A percentile compares a stretch with the other conserved stretches of the same genome.
phyloP scores from a whole-genome alignment of 37 sponge, comb jelly and placozoan species.

The Aplysina aerophoba region DNA sequence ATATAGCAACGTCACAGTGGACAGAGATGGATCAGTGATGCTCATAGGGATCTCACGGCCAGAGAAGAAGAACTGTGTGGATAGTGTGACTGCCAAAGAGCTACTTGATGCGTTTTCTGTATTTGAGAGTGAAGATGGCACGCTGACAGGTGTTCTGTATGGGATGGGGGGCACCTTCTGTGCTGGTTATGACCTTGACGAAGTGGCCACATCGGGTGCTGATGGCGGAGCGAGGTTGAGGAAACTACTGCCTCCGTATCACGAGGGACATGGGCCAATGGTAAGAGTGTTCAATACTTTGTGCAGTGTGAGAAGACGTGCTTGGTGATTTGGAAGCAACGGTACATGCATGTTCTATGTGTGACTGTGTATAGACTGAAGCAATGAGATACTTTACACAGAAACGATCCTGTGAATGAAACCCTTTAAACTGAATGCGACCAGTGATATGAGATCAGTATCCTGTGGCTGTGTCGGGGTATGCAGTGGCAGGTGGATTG shows the following conservation, averaged over 20 bases:
- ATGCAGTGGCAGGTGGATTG: slow-evolving; percentile 82
- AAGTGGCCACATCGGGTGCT: slow-evolving; percentile 27
- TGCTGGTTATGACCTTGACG: slow-evolving; percentile 77
- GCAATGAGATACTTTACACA: too few relatives aligned
- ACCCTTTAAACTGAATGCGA: too few relatives aligned
- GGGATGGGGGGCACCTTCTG: slow-evolving; percentile 71
- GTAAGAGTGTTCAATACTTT: too few relatives aligned
- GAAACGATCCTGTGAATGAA: too few relatives aligned
- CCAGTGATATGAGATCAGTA: too few relatives aligned
- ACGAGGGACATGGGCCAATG: slow-evolving; percentile 55
- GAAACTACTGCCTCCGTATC: not conserved
- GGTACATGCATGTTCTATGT: too few relatives aligned
- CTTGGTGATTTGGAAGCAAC: too few relatives aligned
- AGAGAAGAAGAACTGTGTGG: slow-evolving; percentile 59
- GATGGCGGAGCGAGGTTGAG: not conserved
- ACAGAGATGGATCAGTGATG: slow-evolving; percentile 17
- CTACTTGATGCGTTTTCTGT: slow-evolving; percentile 48
- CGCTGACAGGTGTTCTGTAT: slow-evolving; percentile 43
- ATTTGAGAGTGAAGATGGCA: slow-evolving; percentile 41
- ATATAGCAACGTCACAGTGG: slow-evolving; percentile 20
- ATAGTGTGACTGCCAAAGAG: slow-evolving; percentile 48
- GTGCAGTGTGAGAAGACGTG: too few relatives aligned
- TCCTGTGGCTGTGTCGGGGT: slow-evolving; percentile 71
- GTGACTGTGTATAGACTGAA: too few relatives aligned
- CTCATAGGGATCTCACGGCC: slow-evolving; percentile 63